These are phyloP conservation scores for Todus mexicanus DNA, from an alignment of 2,797 vertebrate genomes.

Conservation along the genomic window DNA sequence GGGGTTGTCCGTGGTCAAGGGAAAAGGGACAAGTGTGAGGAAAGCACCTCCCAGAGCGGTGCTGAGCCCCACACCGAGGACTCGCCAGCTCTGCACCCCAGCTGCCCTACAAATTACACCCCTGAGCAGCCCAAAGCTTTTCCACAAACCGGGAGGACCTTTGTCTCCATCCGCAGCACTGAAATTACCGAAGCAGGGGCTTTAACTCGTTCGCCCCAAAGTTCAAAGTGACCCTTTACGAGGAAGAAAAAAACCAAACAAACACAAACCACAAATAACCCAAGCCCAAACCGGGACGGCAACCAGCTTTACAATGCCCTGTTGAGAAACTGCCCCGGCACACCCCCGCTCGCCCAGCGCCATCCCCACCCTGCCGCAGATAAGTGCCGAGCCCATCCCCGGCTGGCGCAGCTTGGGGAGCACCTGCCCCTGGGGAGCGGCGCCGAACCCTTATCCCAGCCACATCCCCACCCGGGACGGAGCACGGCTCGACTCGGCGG, in stretches of 20 bases:
- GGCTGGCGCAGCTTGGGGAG: neutral
- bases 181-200: neutral
- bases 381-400: neutral
- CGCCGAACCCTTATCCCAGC: fast-evolving
- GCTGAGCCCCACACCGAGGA: neutral
- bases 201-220: neutral
- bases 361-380: constrained; percentile 40
- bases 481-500: fast-evolving
- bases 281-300: neutral
- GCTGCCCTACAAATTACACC: neutral
- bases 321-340: constrained; percentile 30
- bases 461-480: too few relatives aligned
- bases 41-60: neutral
- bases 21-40: neutral
- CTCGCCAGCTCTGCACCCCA: fast-evolving
- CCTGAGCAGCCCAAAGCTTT: neutral
- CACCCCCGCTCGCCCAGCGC: neutral
- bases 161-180: neutral
- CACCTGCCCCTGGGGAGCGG: neutral
- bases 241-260: neutral
- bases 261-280: too few relatives aligned
- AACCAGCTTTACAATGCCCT: neutral
- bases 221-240: neutral
- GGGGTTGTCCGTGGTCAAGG: neutral
- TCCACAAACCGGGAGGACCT: neutral